Evolutionary conservation across 37 sponge, comb jelly and placozoan genomes (phyloP).

Genomic region (Geodia barretti): DNA sequence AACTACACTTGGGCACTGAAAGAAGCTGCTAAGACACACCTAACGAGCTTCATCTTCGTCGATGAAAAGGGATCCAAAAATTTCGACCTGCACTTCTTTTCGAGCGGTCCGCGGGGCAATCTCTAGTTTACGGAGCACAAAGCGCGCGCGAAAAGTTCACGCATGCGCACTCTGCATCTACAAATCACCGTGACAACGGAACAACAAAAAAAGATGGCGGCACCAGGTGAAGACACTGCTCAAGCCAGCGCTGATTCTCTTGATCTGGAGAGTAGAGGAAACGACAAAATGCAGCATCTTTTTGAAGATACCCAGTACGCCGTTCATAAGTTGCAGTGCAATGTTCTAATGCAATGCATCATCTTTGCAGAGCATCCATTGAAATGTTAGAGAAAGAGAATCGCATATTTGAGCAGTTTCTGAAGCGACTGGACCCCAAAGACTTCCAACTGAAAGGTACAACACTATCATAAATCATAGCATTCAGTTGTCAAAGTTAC

Average conservation of each 20-base stretch:
- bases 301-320: background rate
- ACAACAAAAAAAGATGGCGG: background rate
- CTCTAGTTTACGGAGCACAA: slow-evolving; percentile 2
- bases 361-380: slow-evolving; percentile 47
- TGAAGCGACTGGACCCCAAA: slow-evolving; percentile 88
- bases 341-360: background rate
- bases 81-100: background rate
- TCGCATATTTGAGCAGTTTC: slow-evolving; percentile 82
- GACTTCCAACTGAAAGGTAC: slow-evolving; percentile 65
- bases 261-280: background rate
- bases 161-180: too few relatives aligned
- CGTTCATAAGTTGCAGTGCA: background rate
- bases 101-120: background rate
- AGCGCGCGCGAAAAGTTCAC: too few relatives aligned
- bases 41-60: slow-evolving; percentile 71
- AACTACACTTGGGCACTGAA: background rate
- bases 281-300: background rate
- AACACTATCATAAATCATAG: background rate
- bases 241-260: background rate
- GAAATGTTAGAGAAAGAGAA: slow-evolving; percentile 71
- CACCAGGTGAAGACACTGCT: too few relatives aligned
- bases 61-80: slow-evolving; percentile 51
- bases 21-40: slow-evolving; percentile 21
- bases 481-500: background rate
- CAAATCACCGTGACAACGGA: background rate